Evolutionary conservation across 2,888 invertebrate genomes (phyloP), one percentile per base, ranked within the genome.

Genomic region (Lamproptera curius): DNA sequence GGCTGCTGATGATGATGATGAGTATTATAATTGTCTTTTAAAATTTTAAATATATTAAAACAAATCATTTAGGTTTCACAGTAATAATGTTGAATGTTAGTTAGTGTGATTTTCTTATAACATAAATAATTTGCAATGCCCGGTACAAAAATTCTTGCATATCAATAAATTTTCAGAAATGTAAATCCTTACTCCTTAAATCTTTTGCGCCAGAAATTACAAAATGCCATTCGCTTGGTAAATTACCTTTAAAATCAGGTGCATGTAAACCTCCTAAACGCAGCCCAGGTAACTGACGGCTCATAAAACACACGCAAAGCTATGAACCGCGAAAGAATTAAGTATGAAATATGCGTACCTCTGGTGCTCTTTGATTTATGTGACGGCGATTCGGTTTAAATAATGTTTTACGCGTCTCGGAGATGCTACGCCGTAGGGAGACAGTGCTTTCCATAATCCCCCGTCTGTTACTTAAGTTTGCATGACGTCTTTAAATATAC

Each of bases 281-380:
- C 61, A 62, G 59, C 54, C n/a, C 57, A 44, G 38, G 60, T 65
- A 76, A 73, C 70, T 73, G 79, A 73, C 73, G 66, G 68, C 71
- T 67, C 76, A 72, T 81, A 77, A 80, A 82, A 65, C 59, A 76
- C 47, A 65, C 57, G 65, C 62, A 65, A 58, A 68, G 66, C 67
- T 66, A 60, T 62, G 65, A 70, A 71, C 67, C 71, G 66, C 70
- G 71, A 82, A 86, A 87, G 85, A 87, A 86, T 86, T 88, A 86
- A 88, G 75, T 82, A 87, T 86, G 84, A 88, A 87, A 86, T 87
- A 88, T 85, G 80, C 78, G 76, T 71, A 72, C 73, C 79, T 70
- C 67, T 66, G 78, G 80, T 75, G 74, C 71, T 73, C 61, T 62
- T 61, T 87, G 87, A 88, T 88, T 88, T 88, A 88, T 80, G 76